Percentiles rank a stretch among this genome's conserved stretches.
phyloP scores from a whole-genome alignment of 1,140 invertebrate species.

The Leptoteleia sp. region DNA sequence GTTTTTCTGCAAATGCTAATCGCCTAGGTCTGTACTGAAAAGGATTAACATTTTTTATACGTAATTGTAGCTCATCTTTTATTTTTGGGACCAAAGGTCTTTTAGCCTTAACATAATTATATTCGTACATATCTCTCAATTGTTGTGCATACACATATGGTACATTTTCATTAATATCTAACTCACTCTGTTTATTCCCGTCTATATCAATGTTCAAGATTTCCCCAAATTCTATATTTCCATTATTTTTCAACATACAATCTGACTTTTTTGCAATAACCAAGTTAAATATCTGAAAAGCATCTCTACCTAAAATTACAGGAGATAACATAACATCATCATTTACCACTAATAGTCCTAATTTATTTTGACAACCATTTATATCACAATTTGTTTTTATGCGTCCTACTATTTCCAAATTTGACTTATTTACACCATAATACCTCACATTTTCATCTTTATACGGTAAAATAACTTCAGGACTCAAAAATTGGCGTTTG shows the following conservation, averaged over 20 bases:
- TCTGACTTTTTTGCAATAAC: not conserved
- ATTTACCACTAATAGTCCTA: slow-evolving; percentile 26
- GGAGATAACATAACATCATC: slow-evolving; percentile 21
- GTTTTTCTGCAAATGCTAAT: slow-evolving; percentile 9
- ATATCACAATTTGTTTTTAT: not conserved
- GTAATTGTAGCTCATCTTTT: slow-evolving; percentile 5
- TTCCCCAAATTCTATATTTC: not conserved
- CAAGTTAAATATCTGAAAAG: slow-evolving; percentile 15
- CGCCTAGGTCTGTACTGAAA: slow-evolving; percentile 20
- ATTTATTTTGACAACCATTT: slow-evolving; percentile 1
- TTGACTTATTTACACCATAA: slow-evolving; percentile 27
- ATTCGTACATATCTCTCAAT: not conserved
- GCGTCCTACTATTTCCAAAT: slow-evolving; percentile 15
- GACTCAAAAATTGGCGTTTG: slow-evolving; percentile 9
- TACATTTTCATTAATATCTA: slow-evolving; percentile 5
- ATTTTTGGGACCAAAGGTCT: slow-evolving; percentile 5
- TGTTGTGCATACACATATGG: not conserved
- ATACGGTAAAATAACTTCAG: not conserved
- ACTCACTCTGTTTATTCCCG: not conserved
- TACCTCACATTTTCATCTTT: not conserved
- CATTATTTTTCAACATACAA: not conserved
- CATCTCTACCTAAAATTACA: slow-evolving; percentile 15
- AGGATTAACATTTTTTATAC: slow-evolving; percentile 13
- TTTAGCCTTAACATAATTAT: not conserved
- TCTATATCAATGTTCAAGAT: not conserved